phyloP scores from a whole-genome alignment of 2,113 vertebrate genomes.

The Erythrolamprus reginae region DNA sequence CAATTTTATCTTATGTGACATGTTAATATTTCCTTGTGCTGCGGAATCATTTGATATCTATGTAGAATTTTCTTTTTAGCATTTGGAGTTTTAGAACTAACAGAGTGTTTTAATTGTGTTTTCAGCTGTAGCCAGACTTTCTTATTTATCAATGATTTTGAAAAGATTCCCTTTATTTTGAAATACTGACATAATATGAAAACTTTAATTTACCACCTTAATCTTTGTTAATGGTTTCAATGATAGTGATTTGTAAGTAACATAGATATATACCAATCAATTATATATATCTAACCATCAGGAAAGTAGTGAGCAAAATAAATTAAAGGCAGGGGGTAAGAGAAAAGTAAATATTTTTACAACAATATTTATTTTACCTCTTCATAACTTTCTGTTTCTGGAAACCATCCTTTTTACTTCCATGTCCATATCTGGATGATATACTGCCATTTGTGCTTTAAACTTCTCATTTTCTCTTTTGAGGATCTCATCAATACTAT shows the following conservation, averaged over 20 bases:
- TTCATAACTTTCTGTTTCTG: not conserved
- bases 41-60: conserved; percentile 52
- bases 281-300: not conserved
- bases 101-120: conserved; percentile 26
- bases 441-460: not conserved
- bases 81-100: conserved; percentile 43
- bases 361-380: not conserved
- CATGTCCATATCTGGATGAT: not conserved
- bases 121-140: conserved; percentile 49
- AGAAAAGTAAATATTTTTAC: not conserved
- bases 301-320: not conserved
- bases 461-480: not conserved
- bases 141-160: conserved; percentile 45
- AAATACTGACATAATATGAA: conserved; percentile 22
- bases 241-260: conserved; percentile 20
- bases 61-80: conserved; percentile 25
- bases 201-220: not conserved
- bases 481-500: not conserved
- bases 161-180: conserved; percentile 22
- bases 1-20: not conserved
- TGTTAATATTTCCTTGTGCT: conserved; percentile 12
- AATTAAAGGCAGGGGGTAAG: not conserved
- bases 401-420: not conserved
- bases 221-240: conserved; percentile 31
- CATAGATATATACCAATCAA: not conserved